These are phyloP conservation scores for Lucilia cuprina DNA, from an alignment of 1,140 invertebrate species.

Conservation along the genomic window DNA sequence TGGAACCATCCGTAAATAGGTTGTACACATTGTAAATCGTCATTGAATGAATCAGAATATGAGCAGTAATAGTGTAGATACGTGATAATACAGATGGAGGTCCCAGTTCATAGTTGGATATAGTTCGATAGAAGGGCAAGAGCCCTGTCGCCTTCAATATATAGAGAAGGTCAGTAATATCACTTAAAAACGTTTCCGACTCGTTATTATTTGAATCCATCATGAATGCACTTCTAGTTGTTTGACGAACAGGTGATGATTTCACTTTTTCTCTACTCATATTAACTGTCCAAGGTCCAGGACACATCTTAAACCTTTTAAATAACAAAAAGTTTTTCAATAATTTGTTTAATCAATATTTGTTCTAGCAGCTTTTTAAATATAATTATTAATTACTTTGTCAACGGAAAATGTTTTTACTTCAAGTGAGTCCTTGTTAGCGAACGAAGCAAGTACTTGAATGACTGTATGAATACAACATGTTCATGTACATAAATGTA, in stretches of 20 bases:
- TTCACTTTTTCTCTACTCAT: conserved; percentile 34
- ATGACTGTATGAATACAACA: not conserved
- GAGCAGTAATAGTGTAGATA: conserved; percentile 55
- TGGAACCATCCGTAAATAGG: conserved; percentile 47
- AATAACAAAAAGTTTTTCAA: no score
- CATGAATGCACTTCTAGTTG: not conserved
- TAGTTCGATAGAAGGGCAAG: conserved; percentile 53
- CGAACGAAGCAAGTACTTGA: not conserved
- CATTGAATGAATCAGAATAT: conserved; percentile 50
- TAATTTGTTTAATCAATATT: not conserved
- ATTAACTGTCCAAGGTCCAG: conserved; percentile 8
- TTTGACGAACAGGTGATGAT: not conserved
- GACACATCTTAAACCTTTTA: not conserved
- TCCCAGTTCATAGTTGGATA: conserved; percentile 53
- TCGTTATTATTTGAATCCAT: conserved; percentile 39
- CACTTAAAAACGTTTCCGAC: conserved; percentile 46
- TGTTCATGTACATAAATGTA: not conserved
- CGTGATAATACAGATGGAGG: conserved; percentile 51
- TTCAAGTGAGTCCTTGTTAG: not conserved
- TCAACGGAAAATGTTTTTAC: not conserved
- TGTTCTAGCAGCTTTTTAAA: not conserved
- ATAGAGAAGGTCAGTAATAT: conserved; percentile 48
- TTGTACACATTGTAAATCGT: conserved; percentile 58
- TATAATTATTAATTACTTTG: not conserved
- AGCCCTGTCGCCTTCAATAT: conserved; percentile 55